phyloP scores from a whole-genome alignment of 2,888 invertebrate species.

The Rapana venosa region DNA sequence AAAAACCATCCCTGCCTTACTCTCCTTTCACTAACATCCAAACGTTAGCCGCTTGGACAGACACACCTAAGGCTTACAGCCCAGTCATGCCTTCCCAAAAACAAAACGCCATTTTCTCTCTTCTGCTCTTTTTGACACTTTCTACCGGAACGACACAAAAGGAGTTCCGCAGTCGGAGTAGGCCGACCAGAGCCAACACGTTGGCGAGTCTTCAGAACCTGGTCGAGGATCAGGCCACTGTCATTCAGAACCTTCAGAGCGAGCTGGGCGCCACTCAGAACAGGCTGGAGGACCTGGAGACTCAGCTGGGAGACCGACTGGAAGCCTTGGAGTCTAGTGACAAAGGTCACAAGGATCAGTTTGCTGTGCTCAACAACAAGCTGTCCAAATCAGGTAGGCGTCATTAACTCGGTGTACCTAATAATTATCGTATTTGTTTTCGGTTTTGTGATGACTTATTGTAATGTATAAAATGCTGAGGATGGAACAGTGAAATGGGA shows the following conservation, averaged over 20 bases:
- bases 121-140: not conserved
- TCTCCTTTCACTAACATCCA: too few species aligned
- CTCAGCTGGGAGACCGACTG: not conserved
- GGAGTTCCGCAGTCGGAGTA: not conserved
- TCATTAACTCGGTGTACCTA: not conserved
- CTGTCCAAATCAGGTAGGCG: not conserved
- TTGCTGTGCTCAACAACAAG: not conserved
- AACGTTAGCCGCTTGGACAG: not conserved
- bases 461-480: too few species aligned
- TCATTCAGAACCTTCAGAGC: slow-evolving; percentile 11
- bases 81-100: not conserved
- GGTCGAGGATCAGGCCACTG: not conserved
- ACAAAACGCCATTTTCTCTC: not conserved
- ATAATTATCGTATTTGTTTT: not conserved
- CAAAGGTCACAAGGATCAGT: not conserved
- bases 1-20: too few species aligned
- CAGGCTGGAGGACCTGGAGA: slow-evolving; percentile 22
- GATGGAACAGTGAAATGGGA: too few species aligned
- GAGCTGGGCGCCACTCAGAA: not conserved
- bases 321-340: slow-evolving; percentile 14
- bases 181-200: not conserved
- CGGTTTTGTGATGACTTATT: too few species aligned
- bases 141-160: not conserved
- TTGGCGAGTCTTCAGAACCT: not conserved
- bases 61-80: not conserved